Conservation (phyloP, 2,113 vertebrate genomes). For the Misgurnus mizolepis region DNA sequence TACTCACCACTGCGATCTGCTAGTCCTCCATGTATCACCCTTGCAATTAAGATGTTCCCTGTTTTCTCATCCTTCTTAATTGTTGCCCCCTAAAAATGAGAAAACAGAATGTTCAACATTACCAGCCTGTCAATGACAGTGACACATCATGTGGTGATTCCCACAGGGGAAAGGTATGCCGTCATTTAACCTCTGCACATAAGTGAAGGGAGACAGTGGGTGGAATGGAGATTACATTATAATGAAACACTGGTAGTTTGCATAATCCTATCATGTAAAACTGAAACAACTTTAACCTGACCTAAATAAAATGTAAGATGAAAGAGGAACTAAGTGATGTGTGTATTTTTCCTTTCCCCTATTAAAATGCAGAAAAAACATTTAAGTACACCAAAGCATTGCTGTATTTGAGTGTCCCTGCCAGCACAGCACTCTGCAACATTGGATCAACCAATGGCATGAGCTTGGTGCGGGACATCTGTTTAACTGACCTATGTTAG, state of each 20-base stretch:
- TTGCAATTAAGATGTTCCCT: conserved; percentile 86
- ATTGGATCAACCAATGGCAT: too few species aligned
- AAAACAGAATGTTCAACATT: background rate
- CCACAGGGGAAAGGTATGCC: background rate
- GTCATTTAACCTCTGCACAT: background rate
- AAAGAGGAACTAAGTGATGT: background rate
- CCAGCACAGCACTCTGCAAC: too few species aligned
- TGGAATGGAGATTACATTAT: background rate
- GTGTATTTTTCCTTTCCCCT: too few species aligned
- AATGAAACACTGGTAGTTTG: background rate
- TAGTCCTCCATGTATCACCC: conserved; percentile 89
- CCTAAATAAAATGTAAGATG: background rate
- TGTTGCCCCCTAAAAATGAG: conserved; percentile 82
- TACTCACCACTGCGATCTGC: conserved; percentile 89
- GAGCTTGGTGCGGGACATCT: too few species aligned
- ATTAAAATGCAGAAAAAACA: too few species aligned
- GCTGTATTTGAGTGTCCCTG: too few species aligned
- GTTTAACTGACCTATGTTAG: too few species aligned
- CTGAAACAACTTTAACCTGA: background rate
- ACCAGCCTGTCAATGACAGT: background rate
- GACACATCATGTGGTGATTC: background rate
- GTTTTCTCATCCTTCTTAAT: conserved; percentile 87
- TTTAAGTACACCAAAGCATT: too few species aligned
- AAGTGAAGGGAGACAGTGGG: background rate
- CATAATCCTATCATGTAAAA: background rate